A percentile compares a stretch with the other conserved stretches of the same genome.
Conservation (phyloP, 1,140 invertebrate genomes). For the Bombyx mori region ASM3026992v2 NC_085118.1:13448501-13449000, state of each 20-base stretch:
- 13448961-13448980: neutral
- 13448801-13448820: conserved; percentile 29
- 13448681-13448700: conserved; percentile 1
- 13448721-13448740: conserved; percentile 24
- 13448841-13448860: conserved; percentile 36
- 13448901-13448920: conserved; percentile 47
- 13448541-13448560: too few relatives aligned
- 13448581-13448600: too few relatives aligned
- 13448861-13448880: conserved; percentile 43
- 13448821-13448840: conserved; percentile 21
- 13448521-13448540: too few relatives aligned
- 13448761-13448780: conserved; percentile 33
- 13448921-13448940: conserved; percentile 49
- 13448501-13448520: too few relatives aligned
- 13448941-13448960: conserved; percentile 40
- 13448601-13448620: too few relatives aligned
- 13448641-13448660: too few relatives aligned
- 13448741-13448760: conserved; percentile 28
- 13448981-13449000: neutral
- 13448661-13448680: too few relatives aligned
- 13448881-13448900: conserved; percentile 50
- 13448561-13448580: too few relatives aligned
- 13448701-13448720: neutral
- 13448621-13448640: too few relatives aligned
- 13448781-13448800: conserved; percentile 31